phyloP scores from a whole-genome alignment of 2,888 invertebrate species.

The Tricholauxania praeusta region DNA sequence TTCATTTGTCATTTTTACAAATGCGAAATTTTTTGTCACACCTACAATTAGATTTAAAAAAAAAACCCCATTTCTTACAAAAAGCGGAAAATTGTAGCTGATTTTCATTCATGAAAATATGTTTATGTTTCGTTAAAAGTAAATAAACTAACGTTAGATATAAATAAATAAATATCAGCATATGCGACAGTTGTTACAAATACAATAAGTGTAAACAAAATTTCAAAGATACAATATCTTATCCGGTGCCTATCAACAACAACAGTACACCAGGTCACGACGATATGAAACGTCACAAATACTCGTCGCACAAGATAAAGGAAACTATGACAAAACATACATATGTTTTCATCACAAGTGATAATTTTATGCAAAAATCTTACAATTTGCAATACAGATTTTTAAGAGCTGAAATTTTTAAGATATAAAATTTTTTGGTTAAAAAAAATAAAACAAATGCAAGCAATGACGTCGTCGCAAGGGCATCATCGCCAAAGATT shows the following conservation, averaged over 20 bases:
- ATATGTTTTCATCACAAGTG: not conserved
- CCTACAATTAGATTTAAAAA: too few species aligned
- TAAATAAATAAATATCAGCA: constrained; percentile 39
- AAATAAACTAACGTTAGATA: constrained; percentile 37
- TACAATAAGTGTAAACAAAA: constrained; percentile 4
- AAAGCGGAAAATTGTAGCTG: too few species aligned
- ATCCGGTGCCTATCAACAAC: constrained; percentile 59
- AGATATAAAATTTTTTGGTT: not conserved
- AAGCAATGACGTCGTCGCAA: constrained; percentile 16
- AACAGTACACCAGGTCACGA: constrained; percentile 35
- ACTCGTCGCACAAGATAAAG: constrained; percentile 12
- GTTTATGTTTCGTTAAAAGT: constrained; percentile 37
- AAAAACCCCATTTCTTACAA: too few species aligned
- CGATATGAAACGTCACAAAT: not conserved
- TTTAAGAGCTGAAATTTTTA: constrained; percentile 6
- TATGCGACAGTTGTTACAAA: not conserved
- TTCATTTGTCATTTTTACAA: not conserved
- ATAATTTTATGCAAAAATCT: constrained; percentile 20
- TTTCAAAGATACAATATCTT: constrained; percentile 53
- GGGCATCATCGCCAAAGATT: constrained; percentile 21
- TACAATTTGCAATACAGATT: constrained; percentile 8
- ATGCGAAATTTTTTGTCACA: too few species aligned
- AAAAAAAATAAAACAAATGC: constrained; percentile 3
- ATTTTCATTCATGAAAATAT: not conserved
- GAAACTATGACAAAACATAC: not conserved